phyloP scores from a whole-genome alignment of 1,140 invertebrate genomes.

The Diuraphis noxia region DNA sequence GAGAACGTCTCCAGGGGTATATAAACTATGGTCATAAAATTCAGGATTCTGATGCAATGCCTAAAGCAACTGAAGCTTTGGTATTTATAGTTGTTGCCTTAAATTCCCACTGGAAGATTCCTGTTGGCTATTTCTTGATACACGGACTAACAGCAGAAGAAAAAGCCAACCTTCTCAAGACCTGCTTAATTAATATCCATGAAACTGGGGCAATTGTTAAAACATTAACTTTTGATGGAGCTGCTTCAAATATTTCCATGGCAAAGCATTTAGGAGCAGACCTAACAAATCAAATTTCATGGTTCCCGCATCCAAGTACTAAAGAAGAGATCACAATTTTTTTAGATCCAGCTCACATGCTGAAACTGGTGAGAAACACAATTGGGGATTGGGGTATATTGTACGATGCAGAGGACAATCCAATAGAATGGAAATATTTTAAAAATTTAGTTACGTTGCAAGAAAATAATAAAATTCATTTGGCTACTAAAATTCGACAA shows the following conservation, averaged over 20 bases:
- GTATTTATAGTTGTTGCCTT: constrained; percentile 5
- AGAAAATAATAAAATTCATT: constrained; percentile 31
- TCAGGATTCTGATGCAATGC: neutral
- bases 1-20: neutral
- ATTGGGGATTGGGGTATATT: constrained; percentile 52
- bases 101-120: constrained; percentile 49
- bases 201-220: neutral
- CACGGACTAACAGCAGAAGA: constrained; percentile 16
- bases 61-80: constrained; percentile 22
- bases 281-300: constrained; percentile 20
- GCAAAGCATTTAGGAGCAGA: constrained; percentile 19
- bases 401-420: neutral
- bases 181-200: neutral
- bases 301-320: constrained; percentile 55
- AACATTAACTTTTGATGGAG: constrained; percentile 38
- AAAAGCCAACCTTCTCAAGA: constrained; percentile 33
- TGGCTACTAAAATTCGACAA: constrained; percentile 48
- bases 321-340: constrained; percentile 56
- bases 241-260: constrained; percentile 26
- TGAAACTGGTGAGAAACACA: constrained; percentile 56
- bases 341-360: constrained; percentile 57
- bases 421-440: constrained; percentile 40
- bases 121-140: constrained; percentile 53
- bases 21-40: neutral
- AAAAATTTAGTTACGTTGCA: constrained; percentile 11